Base-by-base conservation (phyloP, 2,888 invertebrate genomes). In the Rhorus exstirpatorius region DNA sequence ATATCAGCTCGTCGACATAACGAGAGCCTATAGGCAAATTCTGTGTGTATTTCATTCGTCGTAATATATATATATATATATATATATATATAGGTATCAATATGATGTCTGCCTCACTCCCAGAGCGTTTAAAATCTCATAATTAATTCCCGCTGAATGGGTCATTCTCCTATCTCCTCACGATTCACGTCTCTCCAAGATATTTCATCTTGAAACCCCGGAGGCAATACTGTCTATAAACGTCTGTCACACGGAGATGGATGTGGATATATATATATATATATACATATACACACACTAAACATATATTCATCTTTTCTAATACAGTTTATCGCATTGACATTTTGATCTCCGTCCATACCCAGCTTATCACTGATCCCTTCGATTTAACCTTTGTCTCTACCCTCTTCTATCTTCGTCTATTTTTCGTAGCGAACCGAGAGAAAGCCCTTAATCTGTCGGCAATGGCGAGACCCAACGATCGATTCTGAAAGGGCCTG, bases 291-390 rank as follows among this genome's bases (percentile, higher is more conserved):
- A 31, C 44, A 41, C 17, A 26, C 26, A 38, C 38, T 12, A 68
- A 38, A 75, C 41, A 67, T 19, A 68, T 67, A 61, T 58, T 55
- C 61, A 55, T 75, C 44, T 65, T 49, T 21, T 68, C 63, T 71
- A 49, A 70, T 70, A 78, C 19, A 78, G 19, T 63, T 67, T 74
- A 65, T 63, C 53, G 55, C 55, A 81, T 78, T 74, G 81, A 72
- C 81, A 58, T 82, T 82, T 74, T 55, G 78, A 75, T 82, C 74
- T 78, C 63, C 68, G 46, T 53, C 63, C 68, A 55, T 68, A 78
- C 35, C 72, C 19, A 31, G 81, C 77, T 78, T 70, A 74, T 72
- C 78, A 49, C 58, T 75, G 78, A 82, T 82, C 79, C 76, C 60
- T 72, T 79, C 76, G 83, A 71, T 79, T 68, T 35, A 67, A 58